Evolutionary conservation across 2,888 invertebrate genomes (phyloP).

Genomic region (Zhengitettix transpicula): DNA sequence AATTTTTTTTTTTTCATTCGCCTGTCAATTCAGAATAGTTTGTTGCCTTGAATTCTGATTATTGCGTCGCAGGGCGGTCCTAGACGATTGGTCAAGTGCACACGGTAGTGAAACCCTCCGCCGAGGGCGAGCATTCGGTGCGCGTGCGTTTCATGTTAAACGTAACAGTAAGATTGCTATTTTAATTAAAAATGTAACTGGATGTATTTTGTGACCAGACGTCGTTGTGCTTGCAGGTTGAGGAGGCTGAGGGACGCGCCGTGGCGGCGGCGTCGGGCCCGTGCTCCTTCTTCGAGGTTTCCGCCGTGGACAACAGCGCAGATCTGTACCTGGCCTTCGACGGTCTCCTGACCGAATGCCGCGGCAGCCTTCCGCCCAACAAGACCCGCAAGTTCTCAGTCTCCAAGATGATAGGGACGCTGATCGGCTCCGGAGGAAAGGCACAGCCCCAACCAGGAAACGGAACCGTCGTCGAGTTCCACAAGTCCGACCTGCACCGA

Average conservation of each 20-base stretch:
- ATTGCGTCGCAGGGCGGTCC: too few relatives aligned
- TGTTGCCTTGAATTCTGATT: too few relatives aligned
- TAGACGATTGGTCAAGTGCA: too few relatives aligned
- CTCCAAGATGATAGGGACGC: slow-evolving; percentile 61
- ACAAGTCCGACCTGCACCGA: slow-evolving; percentile 39
- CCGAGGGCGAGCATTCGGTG: too few relatives aligned
- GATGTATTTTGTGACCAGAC: not conserved
- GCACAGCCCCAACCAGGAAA: slow-evolving; percentile 18
- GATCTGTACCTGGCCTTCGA: slow-evolving; percentile 59
- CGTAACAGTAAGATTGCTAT: too few relatives aligned
- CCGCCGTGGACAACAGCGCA: slow-evolving; percentile 61
- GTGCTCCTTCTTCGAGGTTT: slow-evolving; percentile 64
- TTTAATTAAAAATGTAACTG: too few relatives aligned
- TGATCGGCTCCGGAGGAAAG: slow-evolving; percentile 40
- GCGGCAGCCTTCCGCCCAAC: slow-evolving; percentile 25
- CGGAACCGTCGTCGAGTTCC: slow-evolving; percentile 41
- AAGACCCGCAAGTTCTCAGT: slow-evolving; percentile 49
- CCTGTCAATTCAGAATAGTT: too few relatives aligned
- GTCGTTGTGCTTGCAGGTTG: slow-evolving; percentile 35
- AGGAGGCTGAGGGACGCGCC: slow-evolving; percentile 51
- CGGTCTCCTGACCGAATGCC: slow-evolving; percentile 46
- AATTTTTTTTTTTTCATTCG: too few relatives aligned
- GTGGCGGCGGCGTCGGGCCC: slow-evolving; percentile 43
- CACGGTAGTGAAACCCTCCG: too few relatives aligned
- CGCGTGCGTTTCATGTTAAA: too few relatives aligned